Evolutionary conservation across 2,888 invertebrate species (phyloP).

Genomic region (Bruchidius siliquastri): DNA sequence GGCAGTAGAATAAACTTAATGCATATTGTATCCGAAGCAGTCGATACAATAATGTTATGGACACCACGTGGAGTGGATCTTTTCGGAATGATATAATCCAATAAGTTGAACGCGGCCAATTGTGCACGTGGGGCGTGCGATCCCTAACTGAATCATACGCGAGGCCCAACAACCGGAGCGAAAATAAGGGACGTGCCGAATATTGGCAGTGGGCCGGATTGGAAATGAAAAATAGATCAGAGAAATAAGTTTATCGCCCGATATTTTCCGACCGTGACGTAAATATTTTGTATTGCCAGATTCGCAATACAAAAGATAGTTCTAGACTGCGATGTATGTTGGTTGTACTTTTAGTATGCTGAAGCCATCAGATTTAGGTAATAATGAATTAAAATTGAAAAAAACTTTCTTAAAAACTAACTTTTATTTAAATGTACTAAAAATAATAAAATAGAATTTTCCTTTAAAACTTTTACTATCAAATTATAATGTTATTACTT

Average conservation of each 20-base stretch:
- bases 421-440: too few relatives aligned
- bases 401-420: too few relatives aligned
- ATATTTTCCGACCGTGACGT: neutral
- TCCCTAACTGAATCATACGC: neutral
- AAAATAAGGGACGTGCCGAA: neutral
- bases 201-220: neutral
- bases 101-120: neutral
- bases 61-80: neutral
- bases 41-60: neutral
- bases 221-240: neutral
- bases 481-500: too few relatives aligned
- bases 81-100: neutral
- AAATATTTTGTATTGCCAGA: neutral
- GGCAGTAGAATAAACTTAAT: neutral
- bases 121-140: neutral
- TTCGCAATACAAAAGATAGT: too few relatives aligned
- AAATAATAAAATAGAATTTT: too few relatives aligned
- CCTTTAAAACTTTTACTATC: too few relatives aligned
- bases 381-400: too few relatives aligned
- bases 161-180: neutral
- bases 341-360: too few relatives aligned
- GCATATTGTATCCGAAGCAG: neutral
- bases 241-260: neutral
- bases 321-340: too few relatives aligned
- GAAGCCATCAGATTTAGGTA: too few relatives aligned